A percentile compares a stretch with the other conserved stretches of the same genome.
phyloP scores from a whole-genome alignment of 2,888 invertebrate genomes.

The Theretra japonica region DNA sequence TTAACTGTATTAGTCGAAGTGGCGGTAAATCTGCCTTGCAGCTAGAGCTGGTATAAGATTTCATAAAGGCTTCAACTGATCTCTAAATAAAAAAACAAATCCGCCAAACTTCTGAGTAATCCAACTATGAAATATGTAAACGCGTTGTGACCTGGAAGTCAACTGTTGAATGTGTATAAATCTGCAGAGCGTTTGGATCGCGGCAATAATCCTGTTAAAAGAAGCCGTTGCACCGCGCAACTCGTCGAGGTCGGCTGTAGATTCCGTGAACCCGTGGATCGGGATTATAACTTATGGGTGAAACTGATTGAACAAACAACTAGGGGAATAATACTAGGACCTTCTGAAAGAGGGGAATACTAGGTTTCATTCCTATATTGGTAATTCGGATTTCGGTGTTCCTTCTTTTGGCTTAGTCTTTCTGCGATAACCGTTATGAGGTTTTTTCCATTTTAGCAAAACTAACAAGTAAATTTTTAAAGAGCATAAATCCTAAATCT shows the following conservation, averaged over 20 bases:
- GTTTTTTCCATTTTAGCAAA: too few relatives aligned
- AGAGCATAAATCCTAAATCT: background rate
- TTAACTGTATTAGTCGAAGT: too few relatives aligned
- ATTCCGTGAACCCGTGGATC: background rate
- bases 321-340: too few relatives aligned
- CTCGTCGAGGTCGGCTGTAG: background rate
- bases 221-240: background rate
- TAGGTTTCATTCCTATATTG: too few relatives aligned
- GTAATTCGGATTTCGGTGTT: too few relatives aligned
- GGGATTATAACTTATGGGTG: background rate
- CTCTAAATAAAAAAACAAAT: background rate
- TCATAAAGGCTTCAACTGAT: background rate
- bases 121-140: background rate
- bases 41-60: background rate
- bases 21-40: too few relatives aligned
- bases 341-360: too few relatives aligned
- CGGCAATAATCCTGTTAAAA: background rate
- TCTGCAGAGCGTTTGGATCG: background rate
- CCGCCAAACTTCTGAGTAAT: background rate
- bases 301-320: background rate
- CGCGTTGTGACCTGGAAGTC: background rate
- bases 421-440: too few relatives aligned
- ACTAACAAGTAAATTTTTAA: background rate
- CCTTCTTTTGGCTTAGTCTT: too few relatives aligned
- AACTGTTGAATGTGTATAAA: slow-evolving; percentile 1